A percentile compares a stretch with the other conserved stretches of the same genome.
phyloP scores from a whole-genome alignment of 2,113 vertebrate species.

The Fukomys damarensis region DNA sequence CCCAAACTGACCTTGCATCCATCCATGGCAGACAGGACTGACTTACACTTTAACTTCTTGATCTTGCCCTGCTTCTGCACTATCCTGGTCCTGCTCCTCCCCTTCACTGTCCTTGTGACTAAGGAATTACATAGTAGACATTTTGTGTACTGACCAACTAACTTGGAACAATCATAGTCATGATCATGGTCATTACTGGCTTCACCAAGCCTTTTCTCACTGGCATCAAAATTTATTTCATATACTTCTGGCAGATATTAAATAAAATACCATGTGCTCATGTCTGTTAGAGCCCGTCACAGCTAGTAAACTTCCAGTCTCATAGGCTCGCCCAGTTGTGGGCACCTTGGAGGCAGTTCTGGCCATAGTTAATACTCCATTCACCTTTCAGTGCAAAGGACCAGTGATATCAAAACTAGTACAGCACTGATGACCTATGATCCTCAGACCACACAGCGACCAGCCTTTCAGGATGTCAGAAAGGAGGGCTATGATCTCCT shows the following conservation, averaged over 20 bases:
- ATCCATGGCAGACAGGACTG: background rate
- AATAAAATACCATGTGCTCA: background rate
- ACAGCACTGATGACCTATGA: rapidly evolving
- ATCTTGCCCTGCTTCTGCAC: background rate
- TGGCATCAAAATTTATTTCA: background rate
- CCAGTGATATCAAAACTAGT: background rate
- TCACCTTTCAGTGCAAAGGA: background rate
- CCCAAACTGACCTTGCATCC: background rate
- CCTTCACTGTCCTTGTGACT: background rate
- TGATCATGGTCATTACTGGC: background rate
- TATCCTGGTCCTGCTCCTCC: too few species aligned
- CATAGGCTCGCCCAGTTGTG: background rate
- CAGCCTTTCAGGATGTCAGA: background rate
- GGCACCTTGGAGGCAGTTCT: background rate
- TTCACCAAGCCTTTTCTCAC: background rate
- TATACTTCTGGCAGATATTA: background rate
- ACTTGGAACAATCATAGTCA: background rate
- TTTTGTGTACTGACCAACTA: background rate
- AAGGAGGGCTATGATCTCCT: background rate
- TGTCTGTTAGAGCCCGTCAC: background rate
- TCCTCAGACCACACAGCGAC: rapidly evolving
- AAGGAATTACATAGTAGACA: background rate
- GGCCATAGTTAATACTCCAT: rapidly evolving
- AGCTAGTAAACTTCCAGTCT: background rate
- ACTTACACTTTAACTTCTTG: background rate